Conservation (phyloP, 1,140 invertebrate species). For the Heliconius melpomene region DNA sequence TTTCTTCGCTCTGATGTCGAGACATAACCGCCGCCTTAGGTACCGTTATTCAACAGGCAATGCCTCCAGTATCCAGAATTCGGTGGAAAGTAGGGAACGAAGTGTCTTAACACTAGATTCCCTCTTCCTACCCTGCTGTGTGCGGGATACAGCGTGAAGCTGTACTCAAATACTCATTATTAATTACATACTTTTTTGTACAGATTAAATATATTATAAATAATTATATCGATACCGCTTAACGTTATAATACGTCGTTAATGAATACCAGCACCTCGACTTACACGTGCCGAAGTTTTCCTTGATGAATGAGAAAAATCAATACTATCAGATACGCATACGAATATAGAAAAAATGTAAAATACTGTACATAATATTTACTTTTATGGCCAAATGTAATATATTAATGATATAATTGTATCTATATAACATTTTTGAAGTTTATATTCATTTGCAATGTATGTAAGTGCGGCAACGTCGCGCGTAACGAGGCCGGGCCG, state of each 20-base stretch:
- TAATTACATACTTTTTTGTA: background rate
- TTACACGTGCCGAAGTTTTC: slow-evolving; percentile 14
- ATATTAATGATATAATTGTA: background rate
- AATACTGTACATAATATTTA: background rate
- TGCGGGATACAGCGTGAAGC: too few species aligned
- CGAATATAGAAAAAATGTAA: background rate
- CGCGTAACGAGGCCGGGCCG: slow-evolving; percentile 37
- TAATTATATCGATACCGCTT: background rate
- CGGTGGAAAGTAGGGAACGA: too few species aligned
- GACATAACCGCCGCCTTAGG: too few species aligned
- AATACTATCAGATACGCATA: slow-evolving; percentile 1
- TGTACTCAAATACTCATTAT: background rate
- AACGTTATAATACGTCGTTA: background rate
- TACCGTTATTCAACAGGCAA: too few species aligned
- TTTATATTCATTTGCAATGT: slow-evolving; percentile 15
- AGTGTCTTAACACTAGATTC: too few species aligned
- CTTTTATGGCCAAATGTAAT: background rate
- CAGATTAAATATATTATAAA: background rate
- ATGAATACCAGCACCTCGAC: background rate
- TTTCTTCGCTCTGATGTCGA: too few species aligned
- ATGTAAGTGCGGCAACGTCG: slow-evolving; percentile 67
- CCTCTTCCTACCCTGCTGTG: too few species aligned
- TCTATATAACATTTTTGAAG: background rate
- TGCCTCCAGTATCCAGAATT: too few species aligned
- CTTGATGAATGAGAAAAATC: slow-evolving; percentile 20